phyloP scores from a whole-genome alignment of 2,113 vertebrate species.

The Carettochelys insculpta region DNA sequence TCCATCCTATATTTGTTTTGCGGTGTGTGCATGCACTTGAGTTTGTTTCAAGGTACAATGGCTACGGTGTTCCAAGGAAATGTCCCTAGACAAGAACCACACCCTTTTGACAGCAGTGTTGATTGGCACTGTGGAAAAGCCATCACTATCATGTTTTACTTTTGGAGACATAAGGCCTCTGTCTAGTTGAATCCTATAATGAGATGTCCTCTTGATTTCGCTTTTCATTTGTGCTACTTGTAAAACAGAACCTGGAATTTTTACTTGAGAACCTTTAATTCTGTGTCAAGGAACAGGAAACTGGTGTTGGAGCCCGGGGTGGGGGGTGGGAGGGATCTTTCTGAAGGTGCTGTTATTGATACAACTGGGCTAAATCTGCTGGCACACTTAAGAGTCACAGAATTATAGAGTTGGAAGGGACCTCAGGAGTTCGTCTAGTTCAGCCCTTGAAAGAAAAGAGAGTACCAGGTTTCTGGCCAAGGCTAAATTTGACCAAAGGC shows the following conservation, averaged over 20 bases:
- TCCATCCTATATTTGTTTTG: background rate
- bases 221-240: background rate
- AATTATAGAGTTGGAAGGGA: too few relatives aligned
- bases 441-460: too few relatives aligned
- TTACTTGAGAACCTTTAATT: background rate
- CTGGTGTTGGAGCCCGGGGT: too few relatives aligned
- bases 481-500: too few relatives aligned
- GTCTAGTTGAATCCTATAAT: background rate
- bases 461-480: too few relatives aligned
- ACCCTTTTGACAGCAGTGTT: background rate
- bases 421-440: too few relatives aligned
- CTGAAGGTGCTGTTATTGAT: too few relatives aligned
- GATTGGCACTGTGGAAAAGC: background rate
- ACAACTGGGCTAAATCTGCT: background rate
- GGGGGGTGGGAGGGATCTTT: fast-evolving
- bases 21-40: background rate
- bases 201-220: background rate
- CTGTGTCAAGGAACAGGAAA: background rate
- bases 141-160: background rate
- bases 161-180: background rate
- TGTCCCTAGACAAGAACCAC: background rate
- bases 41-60: background rate
- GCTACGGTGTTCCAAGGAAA: background rate
- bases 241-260: background rate
- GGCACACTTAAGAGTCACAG: background rate